These are phyloP conservation scores for Arvicanthis niloticus DNA, from an alignment of 2,113 vertebrate genomes.

Conservation along the genomic window DNA sequence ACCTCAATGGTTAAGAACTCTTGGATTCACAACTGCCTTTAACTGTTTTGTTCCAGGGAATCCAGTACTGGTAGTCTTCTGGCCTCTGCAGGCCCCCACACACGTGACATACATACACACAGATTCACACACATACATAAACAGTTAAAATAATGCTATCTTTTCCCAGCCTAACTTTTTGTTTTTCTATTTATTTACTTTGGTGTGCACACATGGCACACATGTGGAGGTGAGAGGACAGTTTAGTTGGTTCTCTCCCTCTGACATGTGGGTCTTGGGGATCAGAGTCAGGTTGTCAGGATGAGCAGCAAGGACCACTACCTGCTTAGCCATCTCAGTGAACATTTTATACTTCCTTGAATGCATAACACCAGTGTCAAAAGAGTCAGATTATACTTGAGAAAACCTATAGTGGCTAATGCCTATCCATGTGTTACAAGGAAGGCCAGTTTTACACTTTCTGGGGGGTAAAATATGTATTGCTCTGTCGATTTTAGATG, in stretches of 20 bases:
- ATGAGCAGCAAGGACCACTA: neutral
- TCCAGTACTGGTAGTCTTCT: no score
- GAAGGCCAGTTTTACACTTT: neutral
- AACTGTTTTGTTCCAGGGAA: neutral
- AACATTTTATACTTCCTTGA: slow-evolving; percentile 31
- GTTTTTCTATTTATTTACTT: neutral
- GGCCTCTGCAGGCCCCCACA: neutral
- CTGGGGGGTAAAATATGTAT: neutral
- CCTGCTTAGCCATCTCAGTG: neutral
- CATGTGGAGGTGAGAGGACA: neutral
- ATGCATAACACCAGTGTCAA: neutral
- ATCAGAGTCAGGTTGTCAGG: neutral
- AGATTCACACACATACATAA: neutral
- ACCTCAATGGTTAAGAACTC: neutral
- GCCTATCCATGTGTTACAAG: neutral
- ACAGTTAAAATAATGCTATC: neutral
- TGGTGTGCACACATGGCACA: no score
- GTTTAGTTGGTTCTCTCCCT: neutral
- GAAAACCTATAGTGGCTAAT: slow-evolving; percentile 16
- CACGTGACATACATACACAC: neutral
- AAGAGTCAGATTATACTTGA: slow-evolving; percentile 2
- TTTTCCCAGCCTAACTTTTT: neutral
- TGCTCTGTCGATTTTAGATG: neutral
- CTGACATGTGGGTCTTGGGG: neutral
- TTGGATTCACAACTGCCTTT: neutral